Evolutionary conservation across 2,888 invertebrate species (phyloP), one percentile per base, ranked within the genome.

Genomic region (Ormyrus nitidulus): DNA sequence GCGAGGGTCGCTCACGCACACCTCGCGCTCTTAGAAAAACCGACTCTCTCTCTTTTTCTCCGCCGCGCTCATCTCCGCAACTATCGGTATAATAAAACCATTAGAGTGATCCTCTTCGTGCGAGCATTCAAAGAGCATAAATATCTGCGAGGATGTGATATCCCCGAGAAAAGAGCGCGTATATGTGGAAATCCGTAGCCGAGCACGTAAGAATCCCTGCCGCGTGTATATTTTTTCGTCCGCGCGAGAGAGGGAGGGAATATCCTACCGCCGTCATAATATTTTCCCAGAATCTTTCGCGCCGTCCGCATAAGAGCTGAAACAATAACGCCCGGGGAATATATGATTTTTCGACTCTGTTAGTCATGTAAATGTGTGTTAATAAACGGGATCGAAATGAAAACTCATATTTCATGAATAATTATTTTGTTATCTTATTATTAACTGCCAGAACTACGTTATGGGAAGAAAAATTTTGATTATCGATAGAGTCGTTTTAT

Each of bases 31-130:
- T 6, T 9, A 13, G 8, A 51, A 10, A 72, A 58, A 49, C 51
- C 58, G 51, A 49, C 69, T 48, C 10, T 9, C 19, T 59, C 11
- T 74, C 69, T 71, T 64, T 81, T 58, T 71, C 61, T 75, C 78
- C 13, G 59, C 11, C 48, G 58, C 78, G 78, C 19, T 44, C n/a
- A 34, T 62, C 53, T 48, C 66, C 59, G 44, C 68, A 77, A 79
- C 81, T 89, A 89, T 89, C 87, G 85, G 90, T 89, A 90, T 90
- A 90, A 90, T 90, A 90, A 90, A 90, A 90, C 90, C 90, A 90
- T 90, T 90, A 90, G 90, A 87, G 86, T 90, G 90, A 90, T 90
- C 90, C 90, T 89, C 75, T 70, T 69, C 90, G 88, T 90, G 88
- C 87, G 89, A 86, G 90, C 88, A 89, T 90, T 89, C 90, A 89